Evolutionary conservation across 2,888 invertebrate genomes (phyloP), one percentile per base, ranked within the genome.

Genomic region (Polia nebulosa): DNA sequence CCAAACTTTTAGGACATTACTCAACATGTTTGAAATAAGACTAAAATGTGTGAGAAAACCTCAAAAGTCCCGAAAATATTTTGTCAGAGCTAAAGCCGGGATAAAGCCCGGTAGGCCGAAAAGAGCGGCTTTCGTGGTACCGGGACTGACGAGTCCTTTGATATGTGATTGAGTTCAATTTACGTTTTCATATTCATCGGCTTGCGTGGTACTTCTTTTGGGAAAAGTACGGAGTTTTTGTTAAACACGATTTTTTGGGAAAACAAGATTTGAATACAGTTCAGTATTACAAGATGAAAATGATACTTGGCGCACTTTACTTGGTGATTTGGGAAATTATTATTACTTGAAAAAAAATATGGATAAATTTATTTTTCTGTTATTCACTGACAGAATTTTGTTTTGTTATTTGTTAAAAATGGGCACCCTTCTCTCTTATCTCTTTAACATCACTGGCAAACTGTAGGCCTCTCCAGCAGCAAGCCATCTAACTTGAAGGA

Each of bases 111-210:
- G 85, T 90, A 89, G 87, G 86, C 85, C 80, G 85, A 85, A 88
- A 86, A 86, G 85, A 86, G 82, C 76, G 83, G 83, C 80, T 88
- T 85, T 84, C 84, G 75, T 78, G 67, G 65, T 79, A 81, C 77
- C 72, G 76, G 79, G 82, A 71, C 87, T 89, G 90, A 88, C 87
- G 88, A 89, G 90, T 90, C 90, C 90, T 93, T 92, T 93, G 92
- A 92, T 91, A 91, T 89, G 90, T 89, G 91, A 90, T 89, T 89
- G 89, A 90, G 90, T 92, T 90, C 90, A 91, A 93, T 92, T 92
- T 92, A 88, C 88, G 89, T 92, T 90, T 90, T 87, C 87, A 86
- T 87, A 89, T 87, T 83, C 87, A 80, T 86, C 84, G 85, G 82
- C 85, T 85, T 63, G 58, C 55, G 55, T 64, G 49, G 53, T 76